phyloP scores from a whole-genome alignment of 2,797 vertebrate species.

The Petrocephalus sullivani region DNA sequence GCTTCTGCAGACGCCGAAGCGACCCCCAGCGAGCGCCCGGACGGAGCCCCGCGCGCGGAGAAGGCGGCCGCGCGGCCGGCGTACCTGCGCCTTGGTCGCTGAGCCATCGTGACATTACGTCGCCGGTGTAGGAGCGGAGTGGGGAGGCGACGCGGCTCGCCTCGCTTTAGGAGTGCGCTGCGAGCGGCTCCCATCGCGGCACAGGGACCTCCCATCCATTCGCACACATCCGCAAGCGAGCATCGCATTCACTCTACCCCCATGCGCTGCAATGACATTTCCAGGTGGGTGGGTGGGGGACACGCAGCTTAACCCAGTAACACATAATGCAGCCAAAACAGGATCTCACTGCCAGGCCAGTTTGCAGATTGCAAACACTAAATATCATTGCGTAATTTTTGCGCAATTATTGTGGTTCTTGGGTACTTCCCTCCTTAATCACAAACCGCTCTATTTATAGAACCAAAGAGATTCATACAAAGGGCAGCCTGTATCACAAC shows the following conservation, averaged over 20 bases:
- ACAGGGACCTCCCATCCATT: not conserved
- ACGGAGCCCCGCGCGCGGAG: not conserved
- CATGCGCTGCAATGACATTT: not conserved
- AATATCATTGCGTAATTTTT: not conserved
- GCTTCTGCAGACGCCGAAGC: not conserved
- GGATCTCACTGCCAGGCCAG: not conserved
- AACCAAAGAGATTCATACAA: too few species aligned
- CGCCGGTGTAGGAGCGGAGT: not conserved
- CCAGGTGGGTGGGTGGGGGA: not conserved
- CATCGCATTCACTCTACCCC: not conserved
- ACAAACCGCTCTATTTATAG: not conserved
- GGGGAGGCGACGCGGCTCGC: not conserved
- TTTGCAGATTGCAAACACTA: not conserved
- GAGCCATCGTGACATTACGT: not conserved
- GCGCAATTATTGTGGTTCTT: not conserved
- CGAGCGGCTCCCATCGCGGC: not conserved
- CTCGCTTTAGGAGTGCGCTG: not conserved
- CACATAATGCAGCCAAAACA: not conserved
- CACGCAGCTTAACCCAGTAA: not conserved
- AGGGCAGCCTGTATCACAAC: not conserved
- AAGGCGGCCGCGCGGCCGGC: not conserved
- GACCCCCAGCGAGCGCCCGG: not conserved
- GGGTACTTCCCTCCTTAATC: not conserved
- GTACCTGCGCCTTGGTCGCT: conserved; percentile 2
- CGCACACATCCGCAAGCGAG: not conserved